A percentile compares a stretch with the other conserved stretches of the same genome.
Conservation (phyloP, 2,797 vertebrate genomes). For the Platalea minor region DNA sequence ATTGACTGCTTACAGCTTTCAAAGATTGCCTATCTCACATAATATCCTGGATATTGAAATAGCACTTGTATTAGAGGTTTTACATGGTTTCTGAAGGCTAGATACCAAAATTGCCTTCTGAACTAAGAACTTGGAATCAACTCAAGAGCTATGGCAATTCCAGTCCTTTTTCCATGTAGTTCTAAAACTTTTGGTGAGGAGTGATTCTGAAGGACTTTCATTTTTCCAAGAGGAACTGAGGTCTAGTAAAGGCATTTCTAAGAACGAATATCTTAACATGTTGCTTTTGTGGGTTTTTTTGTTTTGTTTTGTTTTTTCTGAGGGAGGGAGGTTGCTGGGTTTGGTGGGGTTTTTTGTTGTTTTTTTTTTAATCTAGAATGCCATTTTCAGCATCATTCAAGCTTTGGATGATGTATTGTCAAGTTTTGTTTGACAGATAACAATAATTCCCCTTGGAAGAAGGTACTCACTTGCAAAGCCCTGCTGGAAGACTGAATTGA, state of each 20-base stretch:
- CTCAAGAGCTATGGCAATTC: neutral
- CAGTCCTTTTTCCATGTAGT: neutral
- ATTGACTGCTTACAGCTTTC: neutral
- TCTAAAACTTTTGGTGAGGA: neutral
- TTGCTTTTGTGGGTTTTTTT: neutral
- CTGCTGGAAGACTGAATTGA: neutral
- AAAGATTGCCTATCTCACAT: neutral
- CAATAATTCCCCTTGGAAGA: neutral
- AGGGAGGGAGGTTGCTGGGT: too few species aligned
- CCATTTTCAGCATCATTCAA: neutral
- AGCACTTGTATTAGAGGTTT: neutral
- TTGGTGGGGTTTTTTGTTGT: too few species aligned
- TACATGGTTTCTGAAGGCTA: neutral
- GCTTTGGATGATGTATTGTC: neutral
- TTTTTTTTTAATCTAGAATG: neutral
- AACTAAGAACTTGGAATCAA: neutral
- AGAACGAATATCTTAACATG: neutral
- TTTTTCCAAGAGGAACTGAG: neutral
- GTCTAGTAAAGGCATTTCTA: neutral
- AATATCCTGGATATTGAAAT: neutral
- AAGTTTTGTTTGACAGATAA: neutral
- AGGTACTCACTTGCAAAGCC: neutral
- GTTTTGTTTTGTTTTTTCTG: too few species aligned
- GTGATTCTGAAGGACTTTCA: neutral
- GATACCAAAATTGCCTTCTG: neutral